Percentiles rank a stretch among this genome's conserved stretches.
Conservation (phyloP, 1,140 invertebrate genomes). For the Tenebrio molitor region DNA sequence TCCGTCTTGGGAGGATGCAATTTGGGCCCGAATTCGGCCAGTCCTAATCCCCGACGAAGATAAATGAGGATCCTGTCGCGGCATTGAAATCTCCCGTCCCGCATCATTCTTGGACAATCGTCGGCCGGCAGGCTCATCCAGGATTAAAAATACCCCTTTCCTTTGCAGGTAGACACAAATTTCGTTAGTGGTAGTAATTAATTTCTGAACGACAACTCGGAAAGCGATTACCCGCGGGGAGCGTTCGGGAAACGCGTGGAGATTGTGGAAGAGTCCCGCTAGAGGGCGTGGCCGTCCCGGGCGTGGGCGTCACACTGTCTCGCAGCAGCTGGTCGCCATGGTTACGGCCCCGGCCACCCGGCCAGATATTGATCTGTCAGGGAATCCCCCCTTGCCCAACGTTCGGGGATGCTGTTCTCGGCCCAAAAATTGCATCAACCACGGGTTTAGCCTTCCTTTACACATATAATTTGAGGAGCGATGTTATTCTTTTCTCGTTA, state of each 20-base stretch:
- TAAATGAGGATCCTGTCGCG: background rate
- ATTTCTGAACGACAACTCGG: slow-evolving; percentile 63
- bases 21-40: slow-evolving; percentile 1
- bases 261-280: slow-evolving; percentile 43
- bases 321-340: slow-evolving; percentile 65
- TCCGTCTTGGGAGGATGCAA: background rate
- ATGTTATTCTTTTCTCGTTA: slow-evolving; percentile 58
- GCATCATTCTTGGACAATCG: background rate
- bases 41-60: background rate
- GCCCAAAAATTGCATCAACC: slow-evolving; percentile 60
- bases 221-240: slow-evolving; percentile 60
- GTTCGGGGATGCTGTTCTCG: slow-evolving; percentile 29
- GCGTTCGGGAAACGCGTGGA: slow-evolving; percentile 23
- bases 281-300: slow-evolving; percentile 54
- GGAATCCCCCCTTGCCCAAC: slow-evolving; percentile 50
- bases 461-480: slow-evolving; percentile 52
- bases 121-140: background rate
- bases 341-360: slow-evolving; percentile 60
- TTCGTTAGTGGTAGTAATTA: slow-evolving; percentile 63
- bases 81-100: slow-evolving; percentile 9
- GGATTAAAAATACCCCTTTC: slow-evolving; percentile 9
- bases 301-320: slow-evolving; percentile 66
- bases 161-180: slow-evolving; percentile 56
- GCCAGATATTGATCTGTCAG: slow-evolving; percentile 65
- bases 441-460: slow-evolving; percentile 53